Evolutionary conservation across 2,888 invertebrate species (phyloP), one percentile per base, ranked within the genome.

Genomic region (Limnephilus marmoratus): DNA sequence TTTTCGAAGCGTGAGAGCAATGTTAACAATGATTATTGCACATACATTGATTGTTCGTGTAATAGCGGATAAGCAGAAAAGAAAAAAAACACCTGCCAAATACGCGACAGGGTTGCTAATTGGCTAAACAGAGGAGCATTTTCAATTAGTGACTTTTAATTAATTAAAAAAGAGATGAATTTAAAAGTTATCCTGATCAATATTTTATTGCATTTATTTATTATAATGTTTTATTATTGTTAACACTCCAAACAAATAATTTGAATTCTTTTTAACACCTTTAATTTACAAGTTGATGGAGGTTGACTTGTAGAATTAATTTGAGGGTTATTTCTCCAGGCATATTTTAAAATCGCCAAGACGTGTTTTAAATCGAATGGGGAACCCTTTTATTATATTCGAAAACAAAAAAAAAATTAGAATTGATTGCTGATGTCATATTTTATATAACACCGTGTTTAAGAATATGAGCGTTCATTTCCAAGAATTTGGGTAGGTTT

Each of bases 71-170:
- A 83, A 37, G 15, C 34, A 83, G 83, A 7, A 83, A 83, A 53
- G 18, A 83, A 83, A 83, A 18, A 13, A 12, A 45, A 45, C 45
- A 34, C 83, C 83, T 24, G 37, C 83, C 83, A 37, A 83, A 34
- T 68, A 68, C 24, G 83, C n/a, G 83, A 37, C 83, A 83, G 24
- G 83, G 37, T 83, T 83, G 83, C 83, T 37, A 83, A 83, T 83
- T 83, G 83, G 15, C 24, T 37, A 41, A 18, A 3, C 83, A 34
- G 83, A 12, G 37, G 11, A 11, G 83, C n/a, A 83, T 37, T 83
- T 11, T 41, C 37, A 83, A 83, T 18, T 9, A 68, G 9, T 68
- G 24, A 68, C 68, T 18, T 68, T 24, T n/a, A 1, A 68, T 68
- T 9, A 68, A 68, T 68, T 68, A 24, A 68, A 24, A 24, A 68